Evolutionary conservation across 2,888 invertebrate genomes (phyloP).

Genomic region (Tenthredo distinguenda): DNA sequence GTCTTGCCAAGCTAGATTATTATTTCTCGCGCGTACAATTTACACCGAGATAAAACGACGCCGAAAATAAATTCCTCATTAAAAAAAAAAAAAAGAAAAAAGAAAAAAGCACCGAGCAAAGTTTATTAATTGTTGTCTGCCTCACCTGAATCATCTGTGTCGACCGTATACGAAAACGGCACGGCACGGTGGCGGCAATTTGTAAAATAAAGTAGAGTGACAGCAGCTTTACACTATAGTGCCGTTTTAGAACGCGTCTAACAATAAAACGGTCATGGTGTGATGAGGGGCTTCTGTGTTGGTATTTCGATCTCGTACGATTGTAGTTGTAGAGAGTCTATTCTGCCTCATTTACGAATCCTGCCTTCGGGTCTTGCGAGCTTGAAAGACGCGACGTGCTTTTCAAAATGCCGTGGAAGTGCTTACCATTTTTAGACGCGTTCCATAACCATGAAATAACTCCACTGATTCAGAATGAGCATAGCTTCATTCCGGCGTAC

Average conservation of each 20-base stretch:
- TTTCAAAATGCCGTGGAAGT: constrained; percentile 40
- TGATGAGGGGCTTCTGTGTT: constrained; percentile 20
- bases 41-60: background rate
- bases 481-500: background rate
- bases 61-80: background rate
- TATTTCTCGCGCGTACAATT: background rate
- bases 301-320: constrained; percentile 39
- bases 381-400: constrained; percentile 44
- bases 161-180: background rate
- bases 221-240: background rate
- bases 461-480: background rate
- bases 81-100: background rate
- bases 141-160: background rate
- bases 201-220: constrained; percentile 21
- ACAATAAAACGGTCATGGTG: constrained; percentile 33
- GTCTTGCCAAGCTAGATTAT: no score
- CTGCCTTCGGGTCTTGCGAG: background rate
- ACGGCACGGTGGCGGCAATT: constrained; percentile 18
- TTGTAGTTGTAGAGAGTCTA: constrained; percentile 16
- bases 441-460: constrained; percentile 33
- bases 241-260: constrained; percentile 15
- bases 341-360: constrained; percentile 41
- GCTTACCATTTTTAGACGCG: constrained; percentile 32
- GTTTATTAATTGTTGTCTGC: background rate
- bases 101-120: constrained; percentile 42